Evolutionary conservation across 1,140 invertebrate species (phyloP).

Genomic region (Drosophila burlai): DNA sequence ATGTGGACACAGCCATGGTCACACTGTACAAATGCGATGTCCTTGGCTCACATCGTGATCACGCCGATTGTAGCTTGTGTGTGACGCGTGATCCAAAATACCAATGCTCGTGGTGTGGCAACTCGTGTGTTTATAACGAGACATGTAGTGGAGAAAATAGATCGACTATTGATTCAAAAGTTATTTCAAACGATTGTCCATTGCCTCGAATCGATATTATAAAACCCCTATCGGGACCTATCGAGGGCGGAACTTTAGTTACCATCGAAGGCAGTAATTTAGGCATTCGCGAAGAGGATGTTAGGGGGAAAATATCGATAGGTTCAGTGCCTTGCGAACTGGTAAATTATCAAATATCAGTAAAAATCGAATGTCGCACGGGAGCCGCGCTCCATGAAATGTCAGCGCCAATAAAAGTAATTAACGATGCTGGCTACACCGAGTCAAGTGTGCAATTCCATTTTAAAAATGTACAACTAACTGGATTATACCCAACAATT

Average conservation of each 20-base stretch:
- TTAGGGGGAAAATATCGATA: slow-evolving; percentile 95
- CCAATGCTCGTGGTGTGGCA: slow-evolving; percentile 96
- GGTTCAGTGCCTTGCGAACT: slow-evolving; percentile 95
- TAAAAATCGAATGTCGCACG: slow-evolving; percentile 95
- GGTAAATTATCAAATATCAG: slow-evolving; percentile 95
- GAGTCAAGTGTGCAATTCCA: slow-evolving; percentile 95
- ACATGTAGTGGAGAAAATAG: slow-evolving; percentile 87
- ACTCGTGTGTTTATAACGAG: slow-evolving; percentile 93
- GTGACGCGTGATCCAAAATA: slow-evolving; percentile 95
- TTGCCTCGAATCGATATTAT: slow-evolving; percentile 97
- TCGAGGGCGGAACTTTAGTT: slow-evolving; percentile 97
- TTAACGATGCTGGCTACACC: slow-evolving; percentile 95
- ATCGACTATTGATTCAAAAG: slow-evolving; percentile 4
- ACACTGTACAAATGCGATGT: slow-evolving; percentile 98
- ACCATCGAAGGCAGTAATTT: slow-evolving; percentile 98
- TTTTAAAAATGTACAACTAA: slow-evolving; percentile 94
- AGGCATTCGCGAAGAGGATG: slow-evolving; percentile 95
- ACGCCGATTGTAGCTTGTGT: slow-evolving; percentile 97
- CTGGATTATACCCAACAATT: slow-evolving; percentile 92
- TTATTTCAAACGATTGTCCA: slow-evolving; percentile 93
- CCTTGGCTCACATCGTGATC: slow-evolving; percentile 95
- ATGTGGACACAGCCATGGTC: slow-evolving; percentile 95
- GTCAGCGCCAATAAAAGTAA: slow-evolving; percentile 93
- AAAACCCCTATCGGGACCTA: slow-evolving; percentile 96
- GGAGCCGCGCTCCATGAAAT: slow-evolving; percentile 91